Base-by-base conservation (phyloP, 1,140 invertebrate species). In the Tachypleus tridentatus region DNA sequence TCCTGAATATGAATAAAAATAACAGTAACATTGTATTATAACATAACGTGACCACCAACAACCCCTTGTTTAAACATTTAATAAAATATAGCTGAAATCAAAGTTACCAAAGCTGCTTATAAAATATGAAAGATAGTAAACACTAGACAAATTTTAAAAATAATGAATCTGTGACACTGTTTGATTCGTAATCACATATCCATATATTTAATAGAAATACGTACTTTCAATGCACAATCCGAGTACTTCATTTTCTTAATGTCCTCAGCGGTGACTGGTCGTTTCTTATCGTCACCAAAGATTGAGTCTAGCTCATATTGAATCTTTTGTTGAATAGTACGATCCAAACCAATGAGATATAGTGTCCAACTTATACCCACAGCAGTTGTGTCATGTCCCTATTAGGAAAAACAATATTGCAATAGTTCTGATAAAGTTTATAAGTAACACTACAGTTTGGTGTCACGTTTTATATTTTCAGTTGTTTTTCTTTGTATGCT, bases 291-390 rank as follows among this genome's bases (percentile, higher is more conserved):
- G 29, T 70, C 60, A 4, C 70, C 73, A 61, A 76, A 74, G 29
- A 77, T 72, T 3, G 52, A 73, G 71, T 91, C 88, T 64, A 94
- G 85, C 80, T 94, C 90, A 57, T 83, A 80, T 66, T 88, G 86
- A 0, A 87, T 87, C 76, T 85, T 87, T 61, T 78, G 81, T 71
- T 93, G 90, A 3, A 91, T 82, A n/a, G 89, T 81, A 29, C 86
- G 89, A 73, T 88, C 81, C 53, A 85, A 74, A 0, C 91, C 81
- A 67, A 94, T 76, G 69, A 87, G 85, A 60, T 91, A 82, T 61
- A 94, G 71, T 4, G 76, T 74, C 81, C 81, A 84, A 0, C 77
- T 76, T 8, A 82, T 75, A 8, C 76, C 80, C 4, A 69, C 58
- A 0, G 65, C 68, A 10, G 71, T 70, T 3, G 71, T 72, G 64